Evolutionary conservation across 2,888 invertebrate genomes (phyloP).

Genomic region (Leptothorax acervorum): DNA sequence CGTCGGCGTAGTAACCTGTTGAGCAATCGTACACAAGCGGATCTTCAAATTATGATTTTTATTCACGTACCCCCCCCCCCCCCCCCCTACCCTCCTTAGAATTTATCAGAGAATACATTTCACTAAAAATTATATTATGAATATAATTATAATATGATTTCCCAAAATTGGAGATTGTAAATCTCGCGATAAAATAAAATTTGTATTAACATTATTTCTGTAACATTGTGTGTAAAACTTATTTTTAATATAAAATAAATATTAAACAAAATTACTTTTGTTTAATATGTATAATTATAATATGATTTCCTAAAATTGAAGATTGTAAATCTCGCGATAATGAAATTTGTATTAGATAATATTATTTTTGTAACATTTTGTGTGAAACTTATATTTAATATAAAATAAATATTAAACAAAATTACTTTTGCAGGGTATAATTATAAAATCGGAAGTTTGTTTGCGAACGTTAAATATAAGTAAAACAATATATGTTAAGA

Average conservation of each 20-base stretch:
- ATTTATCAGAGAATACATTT: neutral
- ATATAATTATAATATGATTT: neutral
- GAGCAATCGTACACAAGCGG: conserved; percentile 8
- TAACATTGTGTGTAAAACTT: neutral
- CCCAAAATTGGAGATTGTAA: neutral
- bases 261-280: neutral
- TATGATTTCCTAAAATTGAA: neutral
- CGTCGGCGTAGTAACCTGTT: conserved; percentile 89
- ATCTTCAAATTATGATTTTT: neutral
- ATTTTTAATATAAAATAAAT: neutral
- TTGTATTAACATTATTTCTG: neutral
- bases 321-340: neutral
- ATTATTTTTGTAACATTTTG: neutral
- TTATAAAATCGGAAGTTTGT: neutral
- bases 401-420: neutral
- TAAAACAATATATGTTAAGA: neutral
- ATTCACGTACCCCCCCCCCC: neutral
- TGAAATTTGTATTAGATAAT: neutral
- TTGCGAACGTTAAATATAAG: neutral
- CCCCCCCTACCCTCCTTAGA: no score
- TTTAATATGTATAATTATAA: no score
- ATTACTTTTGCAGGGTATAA: neutral
- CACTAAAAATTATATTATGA: neutral
- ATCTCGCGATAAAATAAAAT: neutral
- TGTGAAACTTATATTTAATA: neutral